Conservation (phyloP, 1,140 invertebrate genomes). For the Phocides pigmalion region DNA sequence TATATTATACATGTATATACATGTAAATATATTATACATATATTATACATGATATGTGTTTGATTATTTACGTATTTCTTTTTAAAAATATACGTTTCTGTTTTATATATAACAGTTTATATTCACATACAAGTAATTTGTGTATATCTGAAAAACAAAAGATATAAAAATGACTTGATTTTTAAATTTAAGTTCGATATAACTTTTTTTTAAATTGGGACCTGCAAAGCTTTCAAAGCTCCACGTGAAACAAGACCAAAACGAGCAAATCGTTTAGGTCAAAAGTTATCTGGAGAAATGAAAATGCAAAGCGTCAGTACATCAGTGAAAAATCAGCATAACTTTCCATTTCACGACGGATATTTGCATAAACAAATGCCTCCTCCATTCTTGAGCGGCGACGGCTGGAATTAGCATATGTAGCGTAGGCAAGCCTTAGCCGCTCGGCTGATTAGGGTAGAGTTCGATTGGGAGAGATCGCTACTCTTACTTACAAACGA, state of each 20-base stretch:
- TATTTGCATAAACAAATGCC: slow-evolving; percentile 64
- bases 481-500: too few relatives aligned
- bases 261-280: slow-evolving; percentile 36
- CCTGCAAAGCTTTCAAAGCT: background rate
- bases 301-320: slow-evolving; percentile 50
- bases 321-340: slow-evolving; percentile 65
- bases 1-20: too few relatives aligned
- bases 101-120: too few relatives aligned
- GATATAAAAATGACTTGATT: too few relatives aligned
- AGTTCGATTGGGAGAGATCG: background rate
- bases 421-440: slow-evolving; percentile 53
- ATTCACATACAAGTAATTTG: too few relatives aligned
- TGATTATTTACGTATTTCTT: too few relatives aligned
- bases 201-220: background rate
- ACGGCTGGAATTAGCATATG: slow-evolving; percentile 57
- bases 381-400: slow-evolving; percentile 50
- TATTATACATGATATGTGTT: too few relatives aligned
- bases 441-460: background rate
- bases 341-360: slow-evolving; percentile 54
- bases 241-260: slow-evolving; percentile 1
- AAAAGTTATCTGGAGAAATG: slow-evolving; percentile 52
- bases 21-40: too few relatives aligned
- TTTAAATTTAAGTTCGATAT: background rate
- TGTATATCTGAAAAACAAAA: too few relatives aligned
- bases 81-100: too few relatives aligned